phyloP scores from a whole-genome alignment of 2,888 invertebrate genomes.

The Cabera pusaria region DNA sequence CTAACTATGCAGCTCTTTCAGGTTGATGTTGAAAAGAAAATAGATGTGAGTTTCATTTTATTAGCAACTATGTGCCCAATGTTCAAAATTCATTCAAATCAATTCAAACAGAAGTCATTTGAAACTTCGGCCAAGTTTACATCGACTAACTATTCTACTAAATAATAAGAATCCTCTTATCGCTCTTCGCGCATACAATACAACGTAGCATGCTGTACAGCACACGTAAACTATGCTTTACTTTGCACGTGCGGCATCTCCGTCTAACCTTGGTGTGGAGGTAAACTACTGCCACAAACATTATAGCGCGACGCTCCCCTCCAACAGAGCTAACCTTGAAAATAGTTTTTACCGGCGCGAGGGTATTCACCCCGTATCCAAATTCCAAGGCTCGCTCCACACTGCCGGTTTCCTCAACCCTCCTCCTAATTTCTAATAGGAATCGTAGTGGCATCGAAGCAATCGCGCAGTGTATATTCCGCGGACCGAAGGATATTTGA shows the following conservation, averaged over 20 bases:
- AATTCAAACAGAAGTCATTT: no score
- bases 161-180: not conserved
- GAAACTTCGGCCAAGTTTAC: no score
- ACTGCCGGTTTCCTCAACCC: conserved; percentile 55
- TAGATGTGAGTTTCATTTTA: no score
- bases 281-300: conserved; percentile 3
- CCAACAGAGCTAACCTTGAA: conserved; percentile 79
- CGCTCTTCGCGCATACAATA: not conserved
- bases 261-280: not conserved
- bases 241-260: not conserved
- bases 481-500: conserved; percentile 79
- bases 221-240: no score
- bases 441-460: conserved; percentile 53
- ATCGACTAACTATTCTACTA: no score
- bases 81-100: no score
- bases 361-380: conserved; percentile 83
- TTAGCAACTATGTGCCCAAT: no score
- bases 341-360: conserved; percentile 81
- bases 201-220: no score
- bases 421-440: conserved; percentile 57
- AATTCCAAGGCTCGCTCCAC: conserved; percentile 73
- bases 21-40: no score
- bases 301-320: conserved; percentile 71
- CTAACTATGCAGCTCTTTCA: no score
- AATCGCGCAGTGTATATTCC: conserved; percentile 56